Base-by-base conservation (phyloP, 92 coral and sea anemone species). In the Blastomussa wellsi region DNA sequence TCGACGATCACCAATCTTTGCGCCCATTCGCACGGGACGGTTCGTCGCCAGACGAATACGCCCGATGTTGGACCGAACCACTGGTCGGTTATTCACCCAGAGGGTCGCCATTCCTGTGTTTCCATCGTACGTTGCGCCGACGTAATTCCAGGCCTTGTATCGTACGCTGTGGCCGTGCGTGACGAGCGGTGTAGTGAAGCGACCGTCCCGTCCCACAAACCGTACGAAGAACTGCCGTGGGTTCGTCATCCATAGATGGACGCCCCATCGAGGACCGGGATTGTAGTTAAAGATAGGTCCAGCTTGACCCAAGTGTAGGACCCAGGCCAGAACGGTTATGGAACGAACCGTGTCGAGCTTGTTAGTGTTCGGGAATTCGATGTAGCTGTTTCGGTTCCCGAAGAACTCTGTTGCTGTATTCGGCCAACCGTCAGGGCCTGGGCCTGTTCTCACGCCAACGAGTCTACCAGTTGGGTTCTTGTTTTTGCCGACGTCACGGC, bases 231-330 rank as follows among this genome's bases (percentile, higher is more conserved):
- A 64, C 59, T 71, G 89, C 24, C 83, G 82, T 16, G 78, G 90
- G 20, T 91, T 83, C 11, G 86, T 82, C 95, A 92, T 90, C 95
- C 95, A 94, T 28, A 94, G 48, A 59, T 92, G 93, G 11, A 94
- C 86, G 20, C 98, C 98, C 95, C 95, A 88, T 53, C 84, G 76
- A 16, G 94, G 93, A 1, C 95, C 92, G 19, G 84, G 92, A 78
- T 94, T 90, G 72, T 89, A 94, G 77, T 89, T 89, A 22, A 94
- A 66, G 52, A 94, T 94, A 22, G 95, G 98, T 28, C 98, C 98
- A 15, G 95, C 72, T 0, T 33, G 14, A 39, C 95, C 98, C 15
- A 80, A 53, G 59, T 94, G 90, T 36, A 83, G 76, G 65, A 94
- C 86, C 98, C 95, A 92, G 13, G 95, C 95, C 64, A 92, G 71